phyloP scores from a whole-genome alignment of 2,888 invertebrate genomes.

The Dexiosoma caninum region DNA sequence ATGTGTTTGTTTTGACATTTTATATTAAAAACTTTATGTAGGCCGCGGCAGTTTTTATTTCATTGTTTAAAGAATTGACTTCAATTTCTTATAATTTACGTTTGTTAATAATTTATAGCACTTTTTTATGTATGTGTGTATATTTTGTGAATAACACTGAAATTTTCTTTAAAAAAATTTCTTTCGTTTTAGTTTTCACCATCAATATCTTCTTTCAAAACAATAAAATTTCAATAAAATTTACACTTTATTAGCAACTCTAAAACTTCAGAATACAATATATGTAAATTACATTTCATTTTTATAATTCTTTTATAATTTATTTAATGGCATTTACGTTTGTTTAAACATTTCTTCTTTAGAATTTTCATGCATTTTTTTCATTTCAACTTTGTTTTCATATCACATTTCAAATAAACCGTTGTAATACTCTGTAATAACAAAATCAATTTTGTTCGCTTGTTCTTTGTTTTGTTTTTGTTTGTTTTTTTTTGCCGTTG shows the following conservation, averaged over 20 bases:
- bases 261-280: neutral
- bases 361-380: too few relatives aligned
- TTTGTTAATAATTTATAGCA: neutral
- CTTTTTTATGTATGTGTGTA: too few relatives aligned
- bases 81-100: too few relatives aligned
- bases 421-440: slow-evolving; percentile 21
- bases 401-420: slow-evolving; percentile 39
- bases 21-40: slow-evolving; percentile 9
- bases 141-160: neutral
- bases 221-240: too few relatives aligned
- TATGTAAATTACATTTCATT: neutral
- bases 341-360: neutral
- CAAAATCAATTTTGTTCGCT: neutral
- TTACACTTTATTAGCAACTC: neutral
- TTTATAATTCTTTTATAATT: slow-evolving; percentile 1
- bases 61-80: neutral
- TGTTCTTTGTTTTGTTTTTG: neutral
- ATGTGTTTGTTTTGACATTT: neutral
- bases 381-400: slow-evolving; percentile 16
- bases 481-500: neutral
- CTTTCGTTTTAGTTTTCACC: too few relatives aligned
- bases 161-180: neutral
- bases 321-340: neutral
- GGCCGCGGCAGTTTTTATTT: neutral
- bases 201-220: too few relatives aligned